Base-by-base conservation (phyloP, 1,140 invertebrate genomes). In the Dufourea novaeangliae region DNA sequence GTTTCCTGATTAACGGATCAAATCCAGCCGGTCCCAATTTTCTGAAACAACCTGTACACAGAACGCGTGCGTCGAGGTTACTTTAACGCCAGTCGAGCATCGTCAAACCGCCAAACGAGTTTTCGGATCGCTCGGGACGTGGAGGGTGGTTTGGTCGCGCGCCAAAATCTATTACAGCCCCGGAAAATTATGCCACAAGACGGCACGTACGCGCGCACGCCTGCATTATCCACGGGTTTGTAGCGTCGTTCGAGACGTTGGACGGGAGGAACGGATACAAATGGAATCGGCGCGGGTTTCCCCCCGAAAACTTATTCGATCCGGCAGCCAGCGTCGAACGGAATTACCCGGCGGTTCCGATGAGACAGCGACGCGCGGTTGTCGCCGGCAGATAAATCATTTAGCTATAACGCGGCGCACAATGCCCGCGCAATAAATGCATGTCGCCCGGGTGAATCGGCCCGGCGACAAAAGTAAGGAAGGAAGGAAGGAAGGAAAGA, bases 371-470 rank as follows among this genome's bases (percentile, higher is more conserved):
- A 63, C 52, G 54, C 46, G 20, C 59, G 64, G 54, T 70, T 62
- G 77, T 59, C 62, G 80, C 80, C 32, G 78, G 62, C 59, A 77
- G 79, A 89, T 90, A 85, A 89, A 89, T 90, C 88, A 88, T 88
- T 89, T 83, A n/a, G 83, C 79, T 79, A 75, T 78, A 83, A 74
- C 63, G 41, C 59, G 57, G 54, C 29, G 29, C 57, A 72, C 68
- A 72, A 68, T 81, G 67, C 64, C 46, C 54, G n/a, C 64, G 44
- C 64, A 78, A 82, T 72, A 72, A 70, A 70, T 77, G 67, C 67
- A 37, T 41, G 44, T 63, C 73, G 67, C 29, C n/a, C 37, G 29
- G 7, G 25, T 37, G 32, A 52, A 34, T 63, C 32, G 25, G 11
- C 0, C n/a, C 10, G 56, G 5, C 44, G 52, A 62, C 67, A 54